Percentiles rank a stretch among this genome's conserved stretches.
Conservation (phyloP, 1,140 invertebrate species). For the Radopholus similis region DNA sequence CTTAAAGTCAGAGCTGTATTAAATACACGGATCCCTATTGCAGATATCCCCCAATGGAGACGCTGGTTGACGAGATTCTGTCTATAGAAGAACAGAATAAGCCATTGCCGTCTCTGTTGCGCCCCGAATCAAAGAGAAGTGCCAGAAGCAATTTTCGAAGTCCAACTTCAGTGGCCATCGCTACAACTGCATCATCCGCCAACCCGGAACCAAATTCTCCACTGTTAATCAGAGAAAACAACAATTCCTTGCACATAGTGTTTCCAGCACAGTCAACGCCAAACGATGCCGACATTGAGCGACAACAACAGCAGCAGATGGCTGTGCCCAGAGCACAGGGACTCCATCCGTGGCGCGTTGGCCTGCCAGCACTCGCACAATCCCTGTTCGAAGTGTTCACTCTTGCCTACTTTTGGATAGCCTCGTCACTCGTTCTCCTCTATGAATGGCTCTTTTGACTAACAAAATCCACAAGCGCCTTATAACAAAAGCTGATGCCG, state of each 20-base stretch:
- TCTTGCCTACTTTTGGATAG: slow-evolving; percentile 1
- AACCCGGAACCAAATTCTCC: too few species aligned
- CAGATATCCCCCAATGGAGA: background rate
- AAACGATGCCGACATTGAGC: background rate
- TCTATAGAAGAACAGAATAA: too few species aligned
- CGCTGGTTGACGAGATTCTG: slow-evolving; percentile 1
- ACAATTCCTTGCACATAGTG: too few species aligned
- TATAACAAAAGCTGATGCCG: too few species aligned
- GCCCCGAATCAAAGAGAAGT: too few species aligned
- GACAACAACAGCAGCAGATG: background rate
- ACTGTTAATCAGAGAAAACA: too few species aligned
- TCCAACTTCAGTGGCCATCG: background rate
- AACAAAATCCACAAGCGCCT: too few species aligned
- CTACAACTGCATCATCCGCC: background rate
- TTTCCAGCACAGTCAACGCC: too few species aligned
- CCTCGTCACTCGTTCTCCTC: background rate
- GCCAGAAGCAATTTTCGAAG: background rate
- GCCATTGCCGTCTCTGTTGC: too few species aligned
- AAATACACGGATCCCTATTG: too few species aligned
- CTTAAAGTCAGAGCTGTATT: too few species aligned
- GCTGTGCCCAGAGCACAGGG: background rate
- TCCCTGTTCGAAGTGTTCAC: background rate
- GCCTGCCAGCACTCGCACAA: background rate
- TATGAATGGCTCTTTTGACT: background rate
- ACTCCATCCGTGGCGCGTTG: background rate